Percentiles rank a stretch among this genome's conserved stretches.
phyloP scores from a whole-genome alignment of 2,888 invertebrate genomes.

The Monoplex corrugatus region DNA sequence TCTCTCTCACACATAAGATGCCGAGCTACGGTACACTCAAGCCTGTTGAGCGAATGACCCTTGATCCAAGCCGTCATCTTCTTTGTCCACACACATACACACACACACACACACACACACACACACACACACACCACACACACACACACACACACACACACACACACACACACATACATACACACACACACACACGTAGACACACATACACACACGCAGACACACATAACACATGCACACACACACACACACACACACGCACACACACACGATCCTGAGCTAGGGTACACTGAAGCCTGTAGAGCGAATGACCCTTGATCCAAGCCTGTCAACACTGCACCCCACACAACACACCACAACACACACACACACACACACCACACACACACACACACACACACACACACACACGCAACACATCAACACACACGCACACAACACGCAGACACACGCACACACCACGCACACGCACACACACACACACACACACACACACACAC shows the following conservation, averaged over 20 bases:
- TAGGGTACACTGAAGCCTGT: too few relatives aligned
- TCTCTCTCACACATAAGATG: background rate
- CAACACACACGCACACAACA: too few relatives aligned
- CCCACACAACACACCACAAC: background rate
- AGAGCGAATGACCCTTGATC: too few relatives aligned
- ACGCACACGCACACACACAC: constrained; percentile 14
- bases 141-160: too few relatives aligned
- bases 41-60: too few relatives aligned
- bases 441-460: background rate
- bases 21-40: too few relatives aligned
- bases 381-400: constrained; percentile 22
- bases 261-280: constrained; percentile 11
- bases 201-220: background rate
- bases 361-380: constrained; percentile 21
- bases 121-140: background rate
- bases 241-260: background rate
- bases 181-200: too few relatives aligned
- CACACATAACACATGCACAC: background rate
- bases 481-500: background rate
- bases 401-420: constrained; percentile 8
- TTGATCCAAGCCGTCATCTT: too few relatives aligned
- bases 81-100: background rate
- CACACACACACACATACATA: too few relatives aligned
- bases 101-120: background rate
- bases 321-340: too few relatives aligned